Evolutionary conservation across 2,888 invertebrate species (phyloP).

Genomic region (Lasioglossum oenotherae): DNA sequence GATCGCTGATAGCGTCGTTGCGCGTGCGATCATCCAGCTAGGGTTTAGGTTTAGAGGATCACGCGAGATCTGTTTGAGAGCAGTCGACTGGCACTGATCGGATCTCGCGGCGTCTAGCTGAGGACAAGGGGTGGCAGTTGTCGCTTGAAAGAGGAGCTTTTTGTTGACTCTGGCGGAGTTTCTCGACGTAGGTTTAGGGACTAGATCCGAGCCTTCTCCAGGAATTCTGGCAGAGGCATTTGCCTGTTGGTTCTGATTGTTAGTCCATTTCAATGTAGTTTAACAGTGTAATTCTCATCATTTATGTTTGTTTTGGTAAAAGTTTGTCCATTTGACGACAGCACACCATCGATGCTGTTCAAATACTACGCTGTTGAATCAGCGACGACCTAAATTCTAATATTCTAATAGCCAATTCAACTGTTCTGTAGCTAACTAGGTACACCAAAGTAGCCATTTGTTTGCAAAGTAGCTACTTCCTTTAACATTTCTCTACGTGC

Average conservation of each 20-base stretch:
- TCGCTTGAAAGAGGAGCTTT: background rate
- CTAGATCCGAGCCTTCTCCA: background rate
- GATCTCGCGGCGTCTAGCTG: slow-evolving; percentile 15
- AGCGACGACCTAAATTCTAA: background rate
- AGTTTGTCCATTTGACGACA: background rate
- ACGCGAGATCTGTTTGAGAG: background rate
- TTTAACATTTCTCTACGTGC: background rate
- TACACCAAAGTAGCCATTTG: background rate
- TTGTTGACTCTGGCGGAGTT: background rate
- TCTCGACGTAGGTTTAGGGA: background rate
- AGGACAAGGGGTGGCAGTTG: background rate
- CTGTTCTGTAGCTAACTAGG: background rate
- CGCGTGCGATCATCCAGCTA: background rate
- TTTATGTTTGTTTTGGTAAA: background rate
- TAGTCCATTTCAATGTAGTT: background rate
- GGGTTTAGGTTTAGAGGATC: background rate
- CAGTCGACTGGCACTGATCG: slow-evolving; percentile 23
- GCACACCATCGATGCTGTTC: background rate
- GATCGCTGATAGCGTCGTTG: slow-evolving; percentile 3
- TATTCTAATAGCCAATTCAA: background rate
- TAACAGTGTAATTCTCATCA: background rate
- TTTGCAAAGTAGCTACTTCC: background rate
- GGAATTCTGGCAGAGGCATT: background rate
- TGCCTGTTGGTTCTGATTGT: background rate
- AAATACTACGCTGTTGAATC: background rate